phyloP scores from a whole-genome alignment of 2,797 vertebrate species.

The Eleutherodactylus coqui region DNA sequence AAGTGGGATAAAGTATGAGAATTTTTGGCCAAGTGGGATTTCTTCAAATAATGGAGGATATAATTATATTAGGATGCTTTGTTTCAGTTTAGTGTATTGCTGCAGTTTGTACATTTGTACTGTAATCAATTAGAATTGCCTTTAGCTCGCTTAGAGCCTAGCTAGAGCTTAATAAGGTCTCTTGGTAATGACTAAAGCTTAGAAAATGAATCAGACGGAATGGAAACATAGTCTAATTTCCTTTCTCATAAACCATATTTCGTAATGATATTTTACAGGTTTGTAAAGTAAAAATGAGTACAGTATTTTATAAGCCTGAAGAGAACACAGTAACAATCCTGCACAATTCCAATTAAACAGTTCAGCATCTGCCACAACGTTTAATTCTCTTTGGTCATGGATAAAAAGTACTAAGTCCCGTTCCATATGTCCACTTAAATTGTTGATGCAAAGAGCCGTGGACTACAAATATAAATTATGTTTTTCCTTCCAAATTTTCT shows the following conservation, averaged over 20 bases:
- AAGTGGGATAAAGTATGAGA: not conserved
- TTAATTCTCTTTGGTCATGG: constrained; percentile 1
- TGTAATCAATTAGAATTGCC: not conserved
- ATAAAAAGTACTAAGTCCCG: not conserved
- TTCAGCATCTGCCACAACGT: not conserved
- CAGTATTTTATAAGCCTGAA: not conserved
- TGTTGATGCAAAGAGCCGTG: not conserved
- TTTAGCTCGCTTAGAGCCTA: not conserved
- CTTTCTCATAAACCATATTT: constrained; percentile 25
- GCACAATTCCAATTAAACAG: not conserved
- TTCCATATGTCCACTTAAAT: constrained; percentile 1
- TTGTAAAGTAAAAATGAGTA: not conserved
- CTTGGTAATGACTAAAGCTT: not conserved
- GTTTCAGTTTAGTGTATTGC: not conserved
- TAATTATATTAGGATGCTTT: not conserved
- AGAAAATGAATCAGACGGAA: constrained; percentile 14
- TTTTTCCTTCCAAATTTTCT: not conserved
- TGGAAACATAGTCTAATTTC: constrained; percentile 26
- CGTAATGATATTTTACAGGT: constrained; percentile 18
- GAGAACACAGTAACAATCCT: not conserved
- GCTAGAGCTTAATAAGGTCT: not conserved
- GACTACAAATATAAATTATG: not conserved
- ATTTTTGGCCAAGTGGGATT: not conserved
- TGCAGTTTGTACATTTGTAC: not conserved
- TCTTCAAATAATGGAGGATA: not conserved